Percentiles rank a stretch among this genome's conserved stretches.
These are phyloP conservation scores for Rhineura floridana DNA, from an alignment of 2,113 vertebrate species.

Conservation along the genomic window DNA sequence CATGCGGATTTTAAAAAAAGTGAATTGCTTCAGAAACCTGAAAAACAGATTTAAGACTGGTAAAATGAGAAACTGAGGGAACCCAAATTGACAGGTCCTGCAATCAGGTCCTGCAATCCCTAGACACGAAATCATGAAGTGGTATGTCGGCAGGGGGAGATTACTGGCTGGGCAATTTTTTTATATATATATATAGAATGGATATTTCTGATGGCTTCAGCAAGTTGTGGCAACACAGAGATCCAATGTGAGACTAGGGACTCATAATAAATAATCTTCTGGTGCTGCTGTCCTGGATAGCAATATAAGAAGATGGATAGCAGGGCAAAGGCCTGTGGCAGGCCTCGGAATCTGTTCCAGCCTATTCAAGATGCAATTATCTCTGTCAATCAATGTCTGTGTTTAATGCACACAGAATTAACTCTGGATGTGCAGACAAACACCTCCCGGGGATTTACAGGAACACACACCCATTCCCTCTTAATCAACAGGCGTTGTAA, in stretches of 20 bases:
- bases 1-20: no score
- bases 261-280: background rate
- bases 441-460: background rate
- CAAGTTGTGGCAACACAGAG: background rate
- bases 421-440: background rate
- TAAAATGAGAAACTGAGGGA: no score
- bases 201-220: conserved; percentile 3
- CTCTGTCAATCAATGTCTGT: background rate
- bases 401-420: background rate
- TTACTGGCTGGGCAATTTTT: no score
- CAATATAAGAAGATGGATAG: background rate
- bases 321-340: background rate
- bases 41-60: no score
- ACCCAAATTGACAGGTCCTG: no score
- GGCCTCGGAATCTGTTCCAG: background rate
- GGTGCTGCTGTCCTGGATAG: background rate
- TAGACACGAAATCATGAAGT: no score
- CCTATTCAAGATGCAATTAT: background rate
- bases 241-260: background rate
- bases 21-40: no score
- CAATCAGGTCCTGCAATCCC: no score
- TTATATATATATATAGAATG: background rate
- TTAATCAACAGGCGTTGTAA: background rate
- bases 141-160: no score
- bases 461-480: background rate